These are phyloP conservation scores for Ectemnius lituratus DNA, from an alignment of 2,888 invertebrate species.

Conservation along the genomic window DNA sequence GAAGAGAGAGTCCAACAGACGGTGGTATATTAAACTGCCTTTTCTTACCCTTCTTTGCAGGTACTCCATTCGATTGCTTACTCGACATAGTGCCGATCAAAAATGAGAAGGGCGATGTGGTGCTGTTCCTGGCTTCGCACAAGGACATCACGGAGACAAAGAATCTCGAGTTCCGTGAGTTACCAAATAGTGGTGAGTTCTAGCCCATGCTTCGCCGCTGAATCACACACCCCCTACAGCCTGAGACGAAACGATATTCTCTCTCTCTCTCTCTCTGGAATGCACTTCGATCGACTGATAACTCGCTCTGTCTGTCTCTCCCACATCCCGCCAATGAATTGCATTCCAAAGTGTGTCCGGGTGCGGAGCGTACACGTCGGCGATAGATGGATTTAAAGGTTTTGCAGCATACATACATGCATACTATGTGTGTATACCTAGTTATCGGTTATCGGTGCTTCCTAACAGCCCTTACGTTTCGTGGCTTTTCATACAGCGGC, in stretches of 20 bases:
- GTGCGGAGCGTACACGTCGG: slow-evolving; percentile 30
- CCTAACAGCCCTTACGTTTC: slow-evolving; percentile 30
- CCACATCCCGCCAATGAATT: slow-evolving; percentile 33
- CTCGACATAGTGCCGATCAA: slow-evolving; percentile 98
- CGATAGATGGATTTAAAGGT: slow-evolving; percentile 39
- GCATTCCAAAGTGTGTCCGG: slow-evolving; percentile 45
- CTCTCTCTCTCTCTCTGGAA: slow-evolving; percentile 46
- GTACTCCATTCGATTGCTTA: slow-evolving; percentile 95
- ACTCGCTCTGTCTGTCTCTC: no score
- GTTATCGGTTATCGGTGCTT: no score
- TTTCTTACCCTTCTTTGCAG: slow-evolving; percentile 79
- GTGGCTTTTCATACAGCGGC: slow-evolving; percentile 43
- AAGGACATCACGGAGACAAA: slow-evolving; percentile 97
- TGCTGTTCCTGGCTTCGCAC: slow-evolving; percentile 96
- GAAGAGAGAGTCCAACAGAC: no score
- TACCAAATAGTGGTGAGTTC: slow-evolving; percentile 91
- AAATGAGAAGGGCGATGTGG: slow-evolving; percentile 98
- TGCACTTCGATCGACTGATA: slow-evolving; percentile 35
- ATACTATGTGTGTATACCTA: slow-evolving; percentile 73
- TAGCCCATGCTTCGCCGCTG: slow-evolving; percentile 59
- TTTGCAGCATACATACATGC: slow-evolving; percentile 70
- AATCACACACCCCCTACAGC: slow-evolving; percentile 16
- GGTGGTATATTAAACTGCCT: no score
- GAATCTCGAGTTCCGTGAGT: slow-evolving; percentile 81
- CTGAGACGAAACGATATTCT: slow-evolving; percentile 37